These are phyloP conservation scores for Megaceryle torquata DNA, from an alignment of 2,113 vertebrate species.

Conservation along the genomic window DNA sequence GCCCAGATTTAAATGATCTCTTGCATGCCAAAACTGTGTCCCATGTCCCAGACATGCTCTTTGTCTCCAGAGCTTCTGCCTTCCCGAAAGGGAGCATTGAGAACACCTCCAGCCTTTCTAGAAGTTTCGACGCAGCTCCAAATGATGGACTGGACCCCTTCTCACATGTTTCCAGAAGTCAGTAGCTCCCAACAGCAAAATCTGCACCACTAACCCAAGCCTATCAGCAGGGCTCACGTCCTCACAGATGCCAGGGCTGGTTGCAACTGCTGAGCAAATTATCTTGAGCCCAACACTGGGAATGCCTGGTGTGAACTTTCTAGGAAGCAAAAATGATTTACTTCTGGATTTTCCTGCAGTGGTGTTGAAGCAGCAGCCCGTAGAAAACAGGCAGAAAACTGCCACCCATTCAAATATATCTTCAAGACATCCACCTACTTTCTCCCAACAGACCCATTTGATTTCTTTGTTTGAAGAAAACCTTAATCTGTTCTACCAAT, in stretches of 20 bases:
- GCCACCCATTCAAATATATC: fast-evolving
- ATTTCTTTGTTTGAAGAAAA: background rate
- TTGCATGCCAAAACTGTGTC: background rate
- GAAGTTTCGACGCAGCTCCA: background rate
- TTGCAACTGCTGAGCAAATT: fast-evolving
- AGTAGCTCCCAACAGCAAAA: background rate
- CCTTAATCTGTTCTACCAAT: background rate
- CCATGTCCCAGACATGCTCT: background rate
- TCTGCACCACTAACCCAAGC: background rate
- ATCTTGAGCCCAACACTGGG: background rate
- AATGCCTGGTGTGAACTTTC: background rate
- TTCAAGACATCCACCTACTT: background rate
- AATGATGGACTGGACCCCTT: background rate
- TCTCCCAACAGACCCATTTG: background rate
- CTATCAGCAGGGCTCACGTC: background rate
- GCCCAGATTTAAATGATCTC: background rate
- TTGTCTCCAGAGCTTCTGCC: background rate
- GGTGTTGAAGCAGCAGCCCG: background rate
- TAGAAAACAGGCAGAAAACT: background rate
- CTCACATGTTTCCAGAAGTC: background rate
- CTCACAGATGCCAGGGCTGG: background rate
- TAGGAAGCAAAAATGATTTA: background rate
- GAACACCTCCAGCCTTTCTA: background rate
- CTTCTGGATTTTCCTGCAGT: background rate
- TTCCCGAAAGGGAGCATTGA: background rate